A percentile compares a stretch with the other conserved stretches of the same genome.
Evolutionary conservation across 2,113 vertebrate genomes (phyloP).

Genomic region (Ovis aries): DNA sequence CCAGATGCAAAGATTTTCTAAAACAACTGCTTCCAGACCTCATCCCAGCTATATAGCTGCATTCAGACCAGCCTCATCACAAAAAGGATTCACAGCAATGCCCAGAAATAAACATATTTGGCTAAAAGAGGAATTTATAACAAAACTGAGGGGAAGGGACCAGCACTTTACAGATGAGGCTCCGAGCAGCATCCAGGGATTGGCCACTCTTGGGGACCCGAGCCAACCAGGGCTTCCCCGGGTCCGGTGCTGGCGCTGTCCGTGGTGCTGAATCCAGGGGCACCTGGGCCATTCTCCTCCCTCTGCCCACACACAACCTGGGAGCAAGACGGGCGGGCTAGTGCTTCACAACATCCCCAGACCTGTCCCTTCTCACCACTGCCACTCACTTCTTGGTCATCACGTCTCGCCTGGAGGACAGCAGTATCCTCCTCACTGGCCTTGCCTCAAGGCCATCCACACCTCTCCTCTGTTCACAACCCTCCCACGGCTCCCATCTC

Average conservation of each 20-base stretch:
- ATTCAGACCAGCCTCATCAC: background rate
- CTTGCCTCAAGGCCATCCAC: background rate
- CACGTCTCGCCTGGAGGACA: background rate
- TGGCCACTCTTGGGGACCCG: background rate
- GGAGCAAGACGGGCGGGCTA: background rate
- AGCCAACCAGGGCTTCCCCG: background rate
- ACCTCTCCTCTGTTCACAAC: background rate
- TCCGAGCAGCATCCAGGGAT: accelerated
- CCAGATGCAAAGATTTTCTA: background rate
- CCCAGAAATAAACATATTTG: conserved; percentile 6
- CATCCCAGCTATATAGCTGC: background rate
- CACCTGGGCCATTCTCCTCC: accelerated
- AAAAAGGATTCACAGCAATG: background rate
- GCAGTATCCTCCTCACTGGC: background rate
- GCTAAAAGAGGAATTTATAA: background rate
- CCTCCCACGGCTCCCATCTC: background rate
- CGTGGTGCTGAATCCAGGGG: background rate
- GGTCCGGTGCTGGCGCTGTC: background rate
- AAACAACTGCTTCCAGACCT: background rate
- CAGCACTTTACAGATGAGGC: background rate
- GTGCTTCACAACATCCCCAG: background rate
- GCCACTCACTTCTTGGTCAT: too few species aligned
- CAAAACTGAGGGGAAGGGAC: background rate
- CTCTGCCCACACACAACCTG: background rate
- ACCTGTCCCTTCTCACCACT: background rate